Evolutionary conservation across 1,140 invertebrate genomes (phyloP).

Genomic region (Lepidurus arcticus): DNA sequence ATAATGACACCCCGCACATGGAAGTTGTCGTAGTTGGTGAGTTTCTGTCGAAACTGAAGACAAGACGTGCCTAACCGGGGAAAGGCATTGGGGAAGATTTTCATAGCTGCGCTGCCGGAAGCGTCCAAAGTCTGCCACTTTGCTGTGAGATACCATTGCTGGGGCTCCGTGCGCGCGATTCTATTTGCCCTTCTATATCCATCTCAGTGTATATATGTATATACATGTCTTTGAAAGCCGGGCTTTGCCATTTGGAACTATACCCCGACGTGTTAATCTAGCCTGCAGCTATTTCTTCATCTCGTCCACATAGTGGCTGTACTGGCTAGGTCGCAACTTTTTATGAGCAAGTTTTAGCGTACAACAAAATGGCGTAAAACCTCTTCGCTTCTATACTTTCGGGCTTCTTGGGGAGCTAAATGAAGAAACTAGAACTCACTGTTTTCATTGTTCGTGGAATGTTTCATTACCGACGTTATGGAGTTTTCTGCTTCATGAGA

Average conservation of each 20-base stretch:
- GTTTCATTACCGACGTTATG: too few relatives aligned
- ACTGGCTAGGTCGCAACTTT: too few relatives aligned
- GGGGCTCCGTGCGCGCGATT: conserved; percentile 1
- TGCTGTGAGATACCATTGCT: background rate
- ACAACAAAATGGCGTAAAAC: too few relatives aligned
- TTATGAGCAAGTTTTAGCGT: too few relatives aligned
- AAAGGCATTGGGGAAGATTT: background rate
- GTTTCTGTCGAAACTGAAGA: background rate
- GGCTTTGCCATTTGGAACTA: background rate
- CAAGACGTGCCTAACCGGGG: background rate
- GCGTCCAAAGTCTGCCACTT: background rate
- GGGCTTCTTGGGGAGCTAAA: too few relatives aligned
- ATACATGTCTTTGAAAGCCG: too few relatives aligned
- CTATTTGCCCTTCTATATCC: background rate
- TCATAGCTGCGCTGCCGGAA: background rate
- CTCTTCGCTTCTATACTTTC: too few relatives aligned
- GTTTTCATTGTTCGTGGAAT: too few relatives aligned
- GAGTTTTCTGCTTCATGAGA: too few relatives aligned
- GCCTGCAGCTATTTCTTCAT: background rate
- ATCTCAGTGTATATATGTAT: background rate
- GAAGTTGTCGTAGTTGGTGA: background rate
- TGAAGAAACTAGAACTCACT: too few relatives aligned
- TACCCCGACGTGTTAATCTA: conserved; percentile 7
- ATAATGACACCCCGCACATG: background rate
- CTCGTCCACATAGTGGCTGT: too few relatives aligned